phyloP scores from a whole-genome alignment of 2,888 invertebrate species.

The Limnephilus marmoratus region DNA sequence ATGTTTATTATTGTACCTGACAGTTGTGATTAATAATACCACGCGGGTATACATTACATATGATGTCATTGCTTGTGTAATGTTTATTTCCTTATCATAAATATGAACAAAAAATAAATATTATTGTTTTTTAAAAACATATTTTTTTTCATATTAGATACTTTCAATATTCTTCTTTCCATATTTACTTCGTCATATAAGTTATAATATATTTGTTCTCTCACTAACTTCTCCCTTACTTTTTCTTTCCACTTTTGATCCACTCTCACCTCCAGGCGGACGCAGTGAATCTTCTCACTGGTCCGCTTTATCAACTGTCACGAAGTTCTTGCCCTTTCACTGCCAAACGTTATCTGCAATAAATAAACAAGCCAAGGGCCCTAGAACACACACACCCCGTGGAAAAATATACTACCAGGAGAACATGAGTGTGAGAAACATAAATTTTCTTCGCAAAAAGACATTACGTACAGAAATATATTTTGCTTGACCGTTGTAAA shows the following conservation, averaged over 20 bases:
- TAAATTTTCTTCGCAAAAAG: neutral
- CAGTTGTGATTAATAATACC: too few relatives aligned
- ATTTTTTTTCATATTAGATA: too few relatives aligned
- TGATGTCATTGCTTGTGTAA: too few relatives aligned
- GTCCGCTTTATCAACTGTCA: conserved; percentile 50
- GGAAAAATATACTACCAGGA: neutral
- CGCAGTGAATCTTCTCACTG: conserved; percentile 19
- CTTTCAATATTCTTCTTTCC: too few relatives aligned
- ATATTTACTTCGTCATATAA: neutral
- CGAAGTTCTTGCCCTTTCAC: conserved; percentile 42
- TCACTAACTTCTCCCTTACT: neutral
- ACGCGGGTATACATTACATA: too few relatives aligned
- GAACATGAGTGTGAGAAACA: conserved; percentile 6
- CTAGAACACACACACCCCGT: neutral
- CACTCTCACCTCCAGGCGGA: neutral
- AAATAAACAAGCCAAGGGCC: conserved; percentile 29
- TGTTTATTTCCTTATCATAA: too few relatives aligned
- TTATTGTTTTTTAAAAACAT: too few relatives aligned
- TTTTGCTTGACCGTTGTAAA: neutral
- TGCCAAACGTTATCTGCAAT: conserved; percentile 38
- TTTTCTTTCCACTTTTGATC: neutral
- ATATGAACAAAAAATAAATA: too few relatives aligned
- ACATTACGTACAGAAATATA: neutral
- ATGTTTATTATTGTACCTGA: too few relatives aligned
- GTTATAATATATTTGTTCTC: neutral